These are phyloP conservation scores for Bimastos eiseni DNA, from an alignment of 2,888 invertebrate genomes.

Conservation along the genomic window DNA sequence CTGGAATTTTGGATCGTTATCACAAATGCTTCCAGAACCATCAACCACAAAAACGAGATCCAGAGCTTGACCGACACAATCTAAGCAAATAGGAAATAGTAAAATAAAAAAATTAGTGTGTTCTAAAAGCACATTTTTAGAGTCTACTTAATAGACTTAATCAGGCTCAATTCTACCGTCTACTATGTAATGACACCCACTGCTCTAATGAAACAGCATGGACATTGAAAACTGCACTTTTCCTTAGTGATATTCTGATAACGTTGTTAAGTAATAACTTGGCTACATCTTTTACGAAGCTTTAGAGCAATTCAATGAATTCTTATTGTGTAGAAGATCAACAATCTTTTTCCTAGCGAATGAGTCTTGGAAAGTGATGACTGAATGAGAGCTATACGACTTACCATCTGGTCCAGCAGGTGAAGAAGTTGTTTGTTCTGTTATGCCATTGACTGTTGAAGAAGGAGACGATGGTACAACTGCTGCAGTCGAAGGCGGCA, in stretches of 20 bases:
- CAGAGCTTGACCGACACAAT: neutral
- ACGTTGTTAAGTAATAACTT: no score
- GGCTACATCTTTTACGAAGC: no score
- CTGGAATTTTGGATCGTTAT: constrained; percentile 29
- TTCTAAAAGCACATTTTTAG: neutral
- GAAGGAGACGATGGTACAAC: neutral
- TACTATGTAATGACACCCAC: no score
- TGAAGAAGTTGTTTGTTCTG: neutral
- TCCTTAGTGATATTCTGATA: no score
- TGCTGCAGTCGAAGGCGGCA: neutral
- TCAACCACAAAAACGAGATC: constrained; percentile 35
- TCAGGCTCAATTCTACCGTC: no score
- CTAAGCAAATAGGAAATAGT: neutral
- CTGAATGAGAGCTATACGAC: neutral
- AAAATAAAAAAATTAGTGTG: no score
- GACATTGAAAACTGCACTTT: no score
- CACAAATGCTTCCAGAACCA: constrained; percentile 35
- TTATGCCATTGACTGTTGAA: neutral
- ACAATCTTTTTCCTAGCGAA: no score
- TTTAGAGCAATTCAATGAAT: neutral
- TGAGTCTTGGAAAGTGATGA: neutral
- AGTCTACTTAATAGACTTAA: neutral
- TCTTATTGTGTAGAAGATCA: no score
- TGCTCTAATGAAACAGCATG: no score
- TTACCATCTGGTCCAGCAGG: neutral